Evolutionary conservation across 1,140 invertebrate genomes (phyloP).

Genomic region (Olivierus martensii): DNA sequence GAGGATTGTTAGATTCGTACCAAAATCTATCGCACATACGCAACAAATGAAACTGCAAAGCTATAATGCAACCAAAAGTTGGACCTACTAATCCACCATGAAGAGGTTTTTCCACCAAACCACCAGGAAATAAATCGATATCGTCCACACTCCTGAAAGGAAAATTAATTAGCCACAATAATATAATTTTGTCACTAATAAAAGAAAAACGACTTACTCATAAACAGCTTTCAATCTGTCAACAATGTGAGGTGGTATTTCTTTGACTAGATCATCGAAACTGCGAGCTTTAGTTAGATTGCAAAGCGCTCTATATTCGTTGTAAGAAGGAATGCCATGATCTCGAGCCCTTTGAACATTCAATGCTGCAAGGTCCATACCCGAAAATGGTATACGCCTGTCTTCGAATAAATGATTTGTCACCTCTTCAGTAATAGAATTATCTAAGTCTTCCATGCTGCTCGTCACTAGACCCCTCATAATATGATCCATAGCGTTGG

Average conservation of each 20-base stretch:
- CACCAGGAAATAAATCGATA: slow-evolving; percentile 42
- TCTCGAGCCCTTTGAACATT: slow-evolving; percentile 33
- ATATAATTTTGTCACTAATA: no score
- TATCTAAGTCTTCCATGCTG: slow-evolving; percentile 83
- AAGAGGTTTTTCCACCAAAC: slow-evolving; percentile 37
- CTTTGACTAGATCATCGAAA: slow-evolving; percentile 55
- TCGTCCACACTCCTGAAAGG: slow-evolving; percentile 40
- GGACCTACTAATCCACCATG: slow-evolving; percentile 40
- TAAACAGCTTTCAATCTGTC: slow-evolving; percentile 33
- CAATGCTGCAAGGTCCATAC: slow-evolving; percentile 27
- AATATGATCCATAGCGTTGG: slow-evolving; percentile 65
- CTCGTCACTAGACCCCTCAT: slow-evolving; percentile 72
- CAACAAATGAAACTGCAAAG: slow-evolving; percentile 44
- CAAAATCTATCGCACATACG: slow-evolving; percentile 84
- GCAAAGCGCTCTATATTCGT: slow-evolving; percentile 48
- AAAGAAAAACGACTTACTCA: slow-evolving; percentile 22
- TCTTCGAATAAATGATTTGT: slow-evolving; percentile 89
- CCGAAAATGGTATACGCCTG: slow-evolving; percentile 58
- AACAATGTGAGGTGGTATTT: slow-evolving; percentile 43
- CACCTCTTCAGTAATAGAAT: slow-evolving; percentile 84
- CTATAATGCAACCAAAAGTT: slow-evolving; percentile 43
- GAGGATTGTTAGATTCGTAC: slow-evolving; percentile 80
- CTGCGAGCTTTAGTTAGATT: slow-evolving; percentile 49
- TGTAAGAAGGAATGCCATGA: slow-evolving; percentile 34
- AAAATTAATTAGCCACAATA: no score